Evolutionary conservation across 2,797 vertebrate genomes (phyloP), one percentile per base, ranked within the genome.

Genomic region (Spinus olivaceus): DNA sequence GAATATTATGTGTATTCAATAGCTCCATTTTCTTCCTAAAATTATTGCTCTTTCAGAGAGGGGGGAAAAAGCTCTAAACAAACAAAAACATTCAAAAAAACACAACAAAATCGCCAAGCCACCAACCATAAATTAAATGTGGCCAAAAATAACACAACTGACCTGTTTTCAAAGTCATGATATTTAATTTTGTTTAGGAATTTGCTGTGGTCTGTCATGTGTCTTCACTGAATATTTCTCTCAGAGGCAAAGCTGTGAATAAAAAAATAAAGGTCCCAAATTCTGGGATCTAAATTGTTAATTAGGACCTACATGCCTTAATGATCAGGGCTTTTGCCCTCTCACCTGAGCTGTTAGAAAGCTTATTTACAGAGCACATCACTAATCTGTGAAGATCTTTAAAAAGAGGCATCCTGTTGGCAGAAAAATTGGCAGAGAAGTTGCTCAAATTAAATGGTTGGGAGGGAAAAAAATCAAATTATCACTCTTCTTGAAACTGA

Each of bases 151-250:
- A 35, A 2, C 18, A 46, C 5, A 6, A 28, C 35, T 53, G 12
- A 12, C 5, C 28, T 60, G 4, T 57, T 82, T 90, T 8, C 10
- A 63, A 28, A 53, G 11, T 53, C 3, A 12, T 6, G 3, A 9
- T 44, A 37, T 53, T 84, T 70, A 28, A 41, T 60, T 69, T 66
- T 61, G 1, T 67, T 89, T 46, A 51, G 10, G 37, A 71, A 53
- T 6, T 28, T 51, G 1, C 42, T 41, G 1, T 0, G 0, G 6
- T 53, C 17, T 84, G 2, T 57, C 4, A 3, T 22, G 1, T 44
- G 8, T 88, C 54, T 60, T 80, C 59, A 30, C 10, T 65, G 46
- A 79, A 9, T 67, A 42, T 39, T 73, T 89, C 17, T 78, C 59
- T 77, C 35, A 59, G 39, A 78, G 91, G n/a, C 14, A 32, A 46